Evolutionary conservation across 2,888 invertebrate genomes (phyloP).

Genomic region (Eristalis pertinax): DNA sequence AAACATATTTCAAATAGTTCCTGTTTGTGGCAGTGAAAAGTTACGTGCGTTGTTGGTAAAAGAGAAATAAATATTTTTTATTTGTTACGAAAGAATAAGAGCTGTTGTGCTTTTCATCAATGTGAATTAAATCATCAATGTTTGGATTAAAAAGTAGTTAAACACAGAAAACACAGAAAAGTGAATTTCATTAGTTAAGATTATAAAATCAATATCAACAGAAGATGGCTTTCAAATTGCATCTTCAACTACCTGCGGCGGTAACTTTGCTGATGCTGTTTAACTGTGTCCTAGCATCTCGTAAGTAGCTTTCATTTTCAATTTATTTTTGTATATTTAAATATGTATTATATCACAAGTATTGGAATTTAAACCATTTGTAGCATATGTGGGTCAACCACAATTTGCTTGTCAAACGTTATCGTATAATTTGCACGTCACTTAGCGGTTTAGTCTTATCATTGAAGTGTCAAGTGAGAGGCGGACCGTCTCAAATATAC

Average conservation of each 20-base stretch:
- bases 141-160: background rate
- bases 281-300: constrained; percentile 57
- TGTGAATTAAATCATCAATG: background rate
- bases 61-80: background rate
- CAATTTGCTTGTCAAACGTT: too few relatives aligned
- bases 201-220: background rate
- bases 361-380: too few relatives aligned
- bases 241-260: constrained; percentile 10
- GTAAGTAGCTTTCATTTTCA: constrained; percentile 32
- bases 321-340: background rate
- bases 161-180: background rate
- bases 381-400: too few relatives aligned
- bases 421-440: too few relatives aligned
- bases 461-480: too few relatives aligned
- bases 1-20: constrained; percentile 9
- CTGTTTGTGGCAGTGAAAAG: background rate
- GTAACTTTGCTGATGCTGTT: constrained; percentile 46
- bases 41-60: background rate
- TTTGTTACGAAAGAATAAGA: background rate
- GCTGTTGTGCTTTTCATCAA: background rate
- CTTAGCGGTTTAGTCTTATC: too few relatives aligned
- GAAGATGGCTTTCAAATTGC: constrained; percentile 37
- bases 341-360: background rate
- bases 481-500: too few relatives aligned
- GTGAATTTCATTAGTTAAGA: background rate